Evolutionary conservation across 2,113 vertebrate species (phyloP).

Genomic region (Phrynosoma platyrhinos): DNA sequence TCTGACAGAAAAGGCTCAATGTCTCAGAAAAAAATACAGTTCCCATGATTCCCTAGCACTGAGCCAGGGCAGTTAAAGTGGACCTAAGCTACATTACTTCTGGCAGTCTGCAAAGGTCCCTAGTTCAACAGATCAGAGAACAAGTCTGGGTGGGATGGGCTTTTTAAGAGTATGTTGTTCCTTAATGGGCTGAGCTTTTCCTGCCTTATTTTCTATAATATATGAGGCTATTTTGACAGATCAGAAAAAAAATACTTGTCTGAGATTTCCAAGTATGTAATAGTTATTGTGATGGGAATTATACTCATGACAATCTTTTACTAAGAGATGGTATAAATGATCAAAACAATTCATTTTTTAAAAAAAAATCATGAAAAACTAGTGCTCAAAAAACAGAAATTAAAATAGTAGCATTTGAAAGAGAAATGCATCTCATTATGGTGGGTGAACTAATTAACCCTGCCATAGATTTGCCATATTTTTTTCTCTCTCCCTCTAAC

Average conservation of each 20-base stretch:
- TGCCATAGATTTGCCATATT: background rate
- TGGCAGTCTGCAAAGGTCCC: no score
- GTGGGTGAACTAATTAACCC: background rate
- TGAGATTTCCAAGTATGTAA: background rate
- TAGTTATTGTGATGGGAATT: constrained; percentile 1
- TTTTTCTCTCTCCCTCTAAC: no score
- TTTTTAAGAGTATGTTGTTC: background rate
- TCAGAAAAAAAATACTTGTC: background rate
- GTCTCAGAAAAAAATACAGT: no score
- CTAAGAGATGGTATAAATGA: constrained; percentile 16
- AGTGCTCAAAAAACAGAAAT: background rate
- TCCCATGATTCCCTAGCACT: no score
- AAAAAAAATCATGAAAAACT: constrained; percentile 25
- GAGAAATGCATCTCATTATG: background rate
- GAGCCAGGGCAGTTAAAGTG: no score
- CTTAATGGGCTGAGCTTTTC: background rate
- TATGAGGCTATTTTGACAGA: background rate
- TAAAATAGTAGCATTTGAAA: background rate
- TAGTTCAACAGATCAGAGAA: background rate
- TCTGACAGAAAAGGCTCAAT: no score
- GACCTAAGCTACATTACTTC: no score
- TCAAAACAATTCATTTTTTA: background rate
- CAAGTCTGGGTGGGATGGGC: background rate
- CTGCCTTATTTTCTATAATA: background rate
- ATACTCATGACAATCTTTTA: constrained; percentile 4